Conservation (phyloP, 2,797 vertebrate genomes). For the Tadarida brasiliensis region DNA sequence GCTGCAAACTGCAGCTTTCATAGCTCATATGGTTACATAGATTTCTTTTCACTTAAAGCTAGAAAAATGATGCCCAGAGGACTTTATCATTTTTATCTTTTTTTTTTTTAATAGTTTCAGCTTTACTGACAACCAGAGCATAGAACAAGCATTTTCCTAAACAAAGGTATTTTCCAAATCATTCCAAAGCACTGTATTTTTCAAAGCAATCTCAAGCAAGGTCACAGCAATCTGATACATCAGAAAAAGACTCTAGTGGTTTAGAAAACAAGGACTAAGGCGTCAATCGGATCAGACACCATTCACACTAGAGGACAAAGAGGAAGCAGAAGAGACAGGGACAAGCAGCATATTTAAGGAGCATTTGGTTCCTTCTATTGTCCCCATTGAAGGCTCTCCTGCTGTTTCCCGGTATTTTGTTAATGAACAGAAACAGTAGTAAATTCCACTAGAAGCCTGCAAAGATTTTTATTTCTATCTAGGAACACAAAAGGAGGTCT, state of each 20-base stretch:
- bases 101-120: slow-evolving; percentile 50
- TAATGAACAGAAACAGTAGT: slow-evolving; percentile 45
- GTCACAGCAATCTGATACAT: background rate
- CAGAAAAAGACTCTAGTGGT: slow-evolving; percentile 10
- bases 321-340: background rate
- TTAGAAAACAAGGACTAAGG: background rate
- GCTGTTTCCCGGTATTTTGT: background rate
- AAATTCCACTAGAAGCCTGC: background rate
- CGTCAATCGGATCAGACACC: slow-evolving; percentile 36
- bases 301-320: background rate
- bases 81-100: slow-evolving; percentile 21
- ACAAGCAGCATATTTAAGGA: background rate
- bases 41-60: slow-evolving; percentile 53
- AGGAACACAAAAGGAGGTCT: slow-evolving; percentile 44
- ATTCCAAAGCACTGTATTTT: slow-evolving; percentile 61
- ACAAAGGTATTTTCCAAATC: slow-evolving; percentile 53
- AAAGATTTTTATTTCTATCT: slow-evolving; percentile 55
- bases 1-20: slow-evolving; percentile 25
- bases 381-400: background rate
- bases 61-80: slow-evolving; percentile 39
- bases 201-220: slow-evolving; percentile 59
- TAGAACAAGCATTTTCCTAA: slow-evolving; percentile 67
- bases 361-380: background rate
- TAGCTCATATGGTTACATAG: background rate
- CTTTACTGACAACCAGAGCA: background rate